Percentiles rank a stretch among this genome's conserved stretches.
Evolutionary conservation across 23 tunicate species (phyloP).

Genomic region (Ascidia mentula): DNA sequence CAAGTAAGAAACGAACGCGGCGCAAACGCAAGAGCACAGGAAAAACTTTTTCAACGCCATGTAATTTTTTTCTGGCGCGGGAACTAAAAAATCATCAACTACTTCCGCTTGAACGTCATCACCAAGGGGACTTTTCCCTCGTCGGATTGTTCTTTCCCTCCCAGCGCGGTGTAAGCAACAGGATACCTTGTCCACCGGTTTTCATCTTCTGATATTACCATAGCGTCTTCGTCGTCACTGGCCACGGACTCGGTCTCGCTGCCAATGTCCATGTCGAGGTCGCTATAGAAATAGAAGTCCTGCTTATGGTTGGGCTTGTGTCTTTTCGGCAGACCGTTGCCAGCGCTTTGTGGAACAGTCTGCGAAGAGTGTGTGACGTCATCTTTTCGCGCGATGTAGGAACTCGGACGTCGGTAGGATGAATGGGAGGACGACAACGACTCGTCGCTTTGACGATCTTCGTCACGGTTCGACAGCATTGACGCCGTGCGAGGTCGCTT

Average conservation of each 20-base stretch:
- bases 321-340: conserved; percentile 5
- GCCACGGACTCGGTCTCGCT: conserved; percentile 13
- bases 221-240: conserved; percentile 11
- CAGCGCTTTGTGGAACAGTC: background rate
- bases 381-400: background rate
- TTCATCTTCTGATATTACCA: conserved; percentile 11
- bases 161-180: background rate
- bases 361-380: conserved; percentile 7
- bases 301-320: conserved; percentile 24
- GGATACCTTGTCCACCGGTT: background rate
- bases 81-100: too few species aligned
- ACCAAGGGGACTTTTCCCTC: conserved; percentile 19
- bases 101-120: conserved; percentile 20
- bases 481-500: conserved; percentile 21
- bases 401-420: conserved; percentile 1
- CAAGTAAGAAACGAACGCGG: too few species aligned
- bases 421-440: conserved; percentile 37
- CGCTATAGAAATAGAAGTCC: conserved; percentile 52
- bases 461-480: conserved; percentile 33
- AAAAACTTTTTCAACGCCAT: too few species aligned
- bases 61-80: too few species aligned
- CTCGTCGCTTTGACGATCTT: conserved; percentile 59
- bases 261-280: conserved; percentile 21
- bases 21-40: too few species aligned
- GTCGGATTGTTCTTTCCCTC: conserved; percentile 1